Conservation (phyloP, 2,888 invertebrate genomes). For the Cephonodes hylas region DNA sequence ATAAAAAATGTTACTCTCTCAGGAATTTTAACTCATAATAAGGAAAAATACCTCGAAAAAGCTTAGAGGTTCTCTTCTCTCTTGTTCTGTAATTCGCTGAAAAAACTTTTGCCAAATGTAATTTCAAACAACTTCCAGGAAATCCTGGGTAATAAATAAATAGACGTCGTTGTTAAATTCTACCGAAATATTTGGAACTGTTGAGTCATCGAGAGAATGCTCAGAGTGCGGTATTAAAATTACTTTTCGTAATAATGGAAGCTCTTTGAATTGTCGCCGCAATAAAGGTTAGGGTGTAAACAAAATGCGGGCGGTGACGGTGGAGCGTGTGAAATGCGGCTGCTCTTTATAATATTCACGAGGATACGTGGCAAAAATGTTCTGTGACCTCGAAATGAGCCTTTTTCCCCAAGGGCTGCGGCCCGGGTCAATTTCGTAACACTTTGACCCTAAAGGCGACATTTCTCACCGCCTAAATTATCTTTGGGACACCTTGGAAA, state of each 20-base stretch:
- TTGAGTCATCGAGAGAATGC: neutral
- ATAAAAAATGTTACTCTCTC: slow-evolving; percentile 23
- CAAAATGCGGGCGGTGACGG: slow-evolving; percentile 54
- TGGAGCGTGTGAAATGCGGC: slow-evolving; percentile 56
- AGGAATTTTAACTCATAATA: slow-evolving; percentile 25
- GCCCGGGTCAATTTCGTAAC: slow-evolving; percentile 59
- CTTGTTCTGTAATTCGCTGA: slow-evolving; percentile 9
- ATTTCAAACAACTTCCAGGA: slow-evolving; percentile 11
- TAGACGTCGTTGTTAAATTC: neutral
- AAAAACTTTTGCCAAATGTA: slow-evolving; percentile 14
- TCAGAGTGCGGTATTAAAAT: neutral
- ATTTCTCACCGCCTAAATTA: slow-evolving; percentile 57
- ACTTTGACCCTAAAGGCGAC: slow-evolving; percentile 59
- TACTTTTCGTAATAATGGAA: slow-evolving; percentile 20
- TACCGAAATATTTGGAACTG: neutral
- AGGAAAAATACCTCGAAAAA: slow-evolving; percentile 19
- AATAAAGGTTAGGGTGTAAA: slow-evolving; percentile 52
- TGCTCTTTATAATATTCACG: slow-evolving; percentile 62
- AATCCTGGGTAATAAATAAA: slow-evolving; percentile 12
- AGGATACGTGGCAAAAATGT: slow-evolving; percentile 55
- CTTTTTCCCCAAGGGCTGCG: slow-evolving; percentile 48
- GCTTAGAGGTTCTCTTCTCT: slow-evolving; percentile 13
- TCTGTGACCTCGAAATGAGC: slow-evolving; percentile 58
- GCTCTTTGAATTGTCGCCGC: slow-evolving; percentile 25
- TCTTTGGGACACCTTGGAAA: slow-evolving; percentile 59